Base-by-base conservation (phyloP, 2,888 invertebrate genomes). In the Mayetiola destructor region DNA sequence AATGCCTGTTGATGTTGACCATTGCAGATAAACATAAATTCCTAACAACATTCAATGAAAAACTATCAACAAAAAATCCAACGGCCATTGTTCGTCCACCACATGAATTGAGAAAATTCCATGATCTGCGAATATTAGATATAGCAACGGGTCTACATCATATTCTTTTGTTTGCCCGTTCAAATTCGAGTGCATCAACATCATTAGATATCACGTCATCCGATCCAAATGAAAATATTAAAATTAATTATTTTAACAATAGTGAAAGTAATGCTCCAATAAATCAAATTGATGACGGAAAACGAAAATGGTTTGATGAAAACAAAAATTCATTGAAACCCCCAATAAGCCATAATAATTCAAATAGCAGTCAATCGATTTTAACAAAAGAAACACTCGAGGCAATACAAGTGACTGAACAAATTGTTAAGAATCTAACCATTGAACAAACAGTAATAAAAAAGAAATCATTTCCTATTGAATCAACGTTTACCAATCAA, bases 61-160 rank as follows among this genome's bases (percentile, higher is more conserved):
- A 48, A 35, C 3, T 14, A 36, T 48, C 52, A 16, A 21, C 48
- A 8, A 35, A 48, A 32, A 12, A 27, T 14, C 3, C 18, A 18
- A 16, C 39, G 16, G 3, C 18, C 3, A 2, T 9, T n/a, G 29
- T 37, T 18, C 14, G 16, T n/a, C 40, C 2, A 58, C 56, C 20
- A 21, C 53, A 27, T 16, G 35, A 57, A 36, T 16, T 42, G 29
- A 52, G 37, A 56, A 56, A 60, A 59, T 57, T 57, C 57, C 29
- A 39, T 12, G 23, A 30, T 48, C 39, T 59, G n/a, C 30, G 40
- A 1, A 56, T 59, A 32, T 35, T 56, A n/a, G 53, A 56, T 30
- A 30, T 48, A 20, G 56, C 39, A n/a, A 35, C 56, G 2, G 59
- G 59, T 5, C 14, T 18, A 20, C 16, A 59, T 55, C 59, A 59